A percentile compares a stretch with the other conserved stretches of the same genome.
phyloP scores from a whole-genome alignment of 2,797 vertebrate species.

The Phylloscopus collybita region DNA sequence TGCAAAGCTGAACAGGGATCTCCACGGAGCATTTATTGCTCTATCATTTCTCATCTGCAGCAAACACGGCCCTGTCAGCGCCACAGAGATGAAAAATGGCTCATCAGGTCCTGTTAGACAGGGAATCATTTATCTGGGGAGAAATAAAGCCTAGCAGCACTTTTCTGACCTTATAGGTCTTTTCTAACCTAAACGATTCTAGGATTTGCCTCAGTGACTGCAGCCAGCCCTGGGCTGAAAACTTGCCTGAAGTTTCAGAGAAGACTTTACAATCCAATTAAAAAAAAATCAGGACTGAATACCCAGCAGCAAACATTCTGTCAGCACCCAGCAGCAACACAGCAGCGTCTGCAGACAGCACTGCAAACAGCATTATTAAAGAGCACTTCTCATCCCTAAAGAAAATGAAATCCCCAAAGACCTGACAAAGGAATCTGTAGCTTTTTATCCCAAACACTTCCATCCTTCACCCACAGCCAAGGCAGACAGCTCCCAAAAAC shows the following conservation, averaged over 20 bases:
- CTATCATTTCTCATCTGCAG: neutral
- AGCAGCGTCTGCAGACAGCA: neutral
- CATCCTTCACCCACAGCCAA: neutral
- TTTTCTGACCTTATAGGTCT: neutral
- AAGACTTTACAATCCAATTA: neutral
- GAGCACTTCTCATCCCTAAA: neutral
- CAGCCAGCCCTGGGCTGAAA: neutral
- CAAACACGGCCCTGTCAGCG: neutral
- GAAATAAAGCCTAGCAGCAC: neutral
- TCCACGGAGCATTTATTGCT: neutral
- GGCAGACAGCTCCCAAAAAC: neutral
- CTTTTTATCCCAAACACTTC: neutral
- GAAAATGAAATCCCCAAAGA: neutral
- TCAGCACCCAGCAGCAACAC: neutral
- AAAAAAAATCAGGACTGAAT: neutral
- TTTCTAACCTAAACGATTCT: neutral
- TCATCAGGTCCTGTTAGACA: neutral
- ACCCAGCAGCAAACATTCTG: neutral
- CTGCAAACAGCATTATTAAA: constrained; percentile 16
- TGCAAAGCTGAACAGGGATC: neutral
- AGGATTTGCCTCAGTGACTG: neutral
- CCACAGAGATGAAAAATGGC: neutral
- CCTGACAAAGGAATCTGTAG: neutral
- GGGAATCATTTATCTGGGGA: neutral
- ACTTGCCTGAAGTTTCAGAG: neutral